Evolutionary conservation across 2,888 invertebrate genomes (phyloP).

Genomic region (Hyppa rectilinea): DNA sequence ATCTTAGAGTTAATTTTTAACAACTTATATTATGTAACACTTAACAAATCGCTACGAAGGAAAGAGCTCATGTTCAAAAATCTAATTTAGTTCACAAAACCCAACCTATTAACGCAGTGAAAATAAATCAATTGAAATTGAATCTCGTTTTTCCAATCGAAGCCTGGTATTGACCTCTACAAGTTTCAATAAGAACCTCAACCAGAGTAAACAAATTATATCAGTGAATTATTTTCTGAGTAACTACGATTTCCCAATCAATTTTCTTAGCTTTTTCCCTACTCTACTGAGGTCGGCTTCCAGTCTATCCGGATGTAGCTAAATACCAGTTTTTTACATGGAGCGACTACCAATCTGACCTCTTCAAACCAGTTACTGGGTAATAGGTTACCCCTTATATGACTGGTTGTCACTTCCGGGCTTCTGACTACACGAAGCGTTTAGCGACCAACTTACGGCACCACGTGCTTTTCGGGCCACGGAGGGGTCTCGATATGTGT

Average conservation of each 20-base stretch:
- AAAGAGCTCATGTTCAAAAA: slow-evolving; percentile 16
- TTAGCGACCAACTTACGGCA: not conserved
- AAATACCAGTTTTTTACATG: not conserved
- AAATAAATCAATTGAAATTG: slow-evolving; percentile 36
- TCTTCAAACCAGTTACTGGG: not conserved
- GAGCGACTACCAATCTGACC: not conserved
- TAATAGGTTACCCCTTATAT: not conserved
- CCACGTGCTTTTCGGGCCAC: no score
- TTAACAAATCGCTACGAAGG: not conserved
- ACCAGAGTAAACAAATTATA: slow-evolving; percentile 14
- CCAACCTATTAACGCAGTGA: slow-evolving; percentile 14
- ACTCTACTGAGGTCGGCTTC: not conserved
- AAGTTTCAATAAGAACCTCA: slow-evolving; percentile 10
- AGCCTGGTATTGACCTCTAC: not conserved
- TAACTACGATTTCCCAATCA: not conserved
- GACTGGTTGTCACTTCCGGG: not conserved
- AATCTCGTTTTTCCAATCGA: slow-evolving; percentile 26
- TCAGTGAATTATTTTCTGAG: slow-evolving; percentile 9
- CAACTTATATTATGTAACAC: no score
- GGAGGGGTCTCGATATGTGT: no score
- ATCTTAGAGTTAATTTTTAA: no score
- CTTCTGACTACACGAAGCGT: no score
- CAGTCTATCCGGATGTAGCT: not conserved
- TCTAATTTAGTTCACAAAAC: slow-evolving; percentile 40
- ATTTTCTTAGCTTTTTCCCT: not conserved